Conservation (phyloP, 2,113 vertebrate genomes). For the Clarias batrachus region DNA sequence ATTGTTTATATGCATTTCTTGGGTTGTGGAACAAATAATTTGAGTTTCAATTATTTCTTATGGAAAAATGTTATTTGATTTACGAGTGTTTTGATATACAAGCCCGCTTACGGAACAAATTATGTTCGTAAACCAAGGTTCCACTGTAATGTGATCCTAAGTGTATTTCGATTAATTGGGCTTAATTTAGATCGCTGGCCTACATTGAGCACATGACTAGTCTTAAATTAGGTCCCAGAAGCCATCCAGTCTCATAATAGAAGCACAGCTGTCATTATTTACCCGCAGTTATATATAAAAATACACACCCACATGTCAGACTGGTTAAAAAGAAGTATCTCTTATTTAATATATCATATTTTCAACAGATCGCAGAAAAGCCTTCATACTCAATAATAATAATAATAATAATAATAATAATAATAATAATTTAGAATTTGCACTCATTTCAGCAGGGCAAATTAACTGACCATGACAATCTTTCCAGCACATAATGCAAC, state of each 20-base stretch:
- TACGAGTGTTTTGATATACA: too few relatives aligned
- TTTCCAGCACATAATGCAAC: conserved; percentile 61
- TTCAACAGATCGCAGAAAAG: conserved; percentile 74
- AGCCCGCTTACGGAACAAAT: too few relatives aligned
- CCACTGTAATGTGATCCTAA: too few relatives aligned
- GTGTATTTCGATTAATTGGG: not conserved
- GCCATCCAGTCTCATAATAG: not conserved
- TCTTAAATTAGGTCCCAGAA: conserved; percentile 24
- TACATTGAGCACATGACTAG: conserved; percentile 2
- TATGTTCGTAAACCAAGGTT: too few relatives aligned
- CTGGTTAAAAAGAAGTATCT: conserved; percentile 75
- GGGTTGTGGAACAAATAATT: too few relatives aligned
- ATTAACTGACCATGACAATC: conserved; percentile 63
- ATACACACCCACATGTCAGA: conserved; percentile 35
- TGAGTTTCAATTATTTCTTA: too few relatives aligned
- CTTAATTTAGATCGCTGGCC: not conserved
- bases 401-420: conserved; percentile 20
- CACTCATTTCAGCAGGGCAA: conserved; percentile 65
- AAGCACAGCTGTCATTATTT: conserved; percentile 34
- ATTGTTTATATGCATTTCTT: too few relatives aligned
- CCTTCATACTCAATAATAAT: conserved; percentile 65
- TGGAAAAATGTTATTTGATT: too few relatives aligned
- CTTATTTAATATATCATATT: conserved; percentile 77
- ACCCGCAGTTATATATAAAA: conserved; percentile 1
- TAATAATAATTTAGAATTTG: conserved; percentile 62